phyloP scores from a whole-genome alignment of 2,113 vertebrate genomes.

The Oophaga pumilio region DNA sequence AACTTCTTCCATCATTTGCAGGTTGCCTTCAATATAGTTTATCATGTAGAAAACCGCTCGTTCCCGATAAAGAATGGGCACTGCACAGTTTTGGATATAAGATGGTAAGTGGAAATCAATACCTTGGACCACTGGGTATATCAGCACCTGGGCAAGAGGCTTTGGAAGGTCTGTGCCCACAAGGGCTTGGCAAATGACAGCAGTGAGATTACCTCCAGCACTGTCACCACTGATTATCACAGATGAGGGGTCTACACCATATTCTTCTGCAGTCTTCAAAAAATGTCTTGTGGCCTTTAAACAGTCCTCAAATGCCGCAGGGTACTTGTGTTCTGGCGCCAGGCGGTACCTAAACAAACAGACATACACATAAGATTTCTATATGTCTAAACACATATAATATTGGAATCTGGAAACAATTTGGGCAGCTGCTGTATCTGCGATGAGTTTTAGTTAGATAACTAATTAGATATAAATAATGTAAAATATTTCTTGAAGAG shows the following conservation, averaged over 20 bases:
- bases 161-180: conserved; percentile 67
- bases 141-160: conserved; percentile 81
- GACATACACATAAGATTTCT: background rate
- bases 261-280: conserved; percentile 71
- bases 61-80: conserved; percentile 73
- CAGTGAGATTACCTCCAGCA: conserved; percentile 75
- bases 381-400: background rate
- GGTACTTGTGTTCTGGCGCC: conserved; percentile 77
- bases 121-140: conserved; percentile 78
- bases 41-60: conserved; percentile 67
- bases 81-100: conserved; percentile 76
- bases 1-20: conserved; percentile 65
- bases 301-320: conserved; percentile 72
- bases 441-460: too few species aligned
- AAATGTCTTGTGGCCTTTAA: conserved; percentile 77
- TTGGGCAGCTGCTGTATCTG: background rate
- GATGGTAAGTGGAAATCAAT: conserved; percentile 84
- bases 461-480: too few species aligned
- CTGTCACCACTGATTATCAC: conserved; percentile 81
- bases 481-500: too few species aligned
- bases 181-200: conserved; percentile 75
- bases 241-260: conserved; percentile 72
- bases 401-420: background rate
- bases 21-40: conserved; percentile 70
- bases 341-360: conserved; percentile 74